Base-by-base conservation (phyloP, 2,113 vertebrate species). In the Solea senegalensis region DNA sequence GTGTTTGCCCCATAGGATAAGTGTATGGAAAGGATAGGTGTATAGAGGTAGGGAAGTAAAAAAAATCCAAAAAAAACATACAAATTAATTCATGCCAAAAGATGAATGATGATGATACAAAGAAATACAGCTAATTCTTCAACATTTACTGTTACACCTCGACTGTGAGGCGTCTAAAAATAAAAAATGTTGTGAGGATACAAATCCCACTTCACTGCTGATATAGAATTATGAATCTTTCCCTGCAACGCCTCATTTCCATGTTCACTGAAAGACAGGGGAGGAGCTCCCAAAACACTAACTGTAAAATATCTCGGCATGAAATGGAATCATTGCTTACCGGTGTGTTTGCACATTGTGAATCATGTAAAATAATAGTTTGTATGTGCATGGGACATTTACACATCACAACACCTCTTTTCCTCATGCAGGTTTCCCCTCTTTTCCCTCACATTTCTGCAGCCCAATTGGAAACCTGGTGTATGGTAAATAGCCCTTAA, bases 401-500 rank as follows among this genome's bases (percentile, higher is more conserved):
- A 70, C 45, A 8, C 16, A 8, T 3, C 53, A 40, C 27, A 14
- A 34, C 7, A 13, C 2, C 4, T n/a, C 72, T 75, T 34, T 78
- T 66, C 43, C 48, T 82, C 58, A 69, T 55, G 41, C 43, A 75
- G 69, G 50, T 76, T 83, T 69, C 65, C 41, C 59, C 53, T 44
- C 55, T 28, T 15, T 27, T 52, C 44, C 55, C 16, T 9, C 43
- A 10, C 39, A 34, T 69, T 76, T 62, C 74, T 77, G 65, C 74
- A 71, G 68, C 76, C 50, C 81, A 71, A 86, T 60, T 85, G 76
- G 84, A 86, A 82, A 67, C 58, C 80, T 77, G 74, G 72, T 75
- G 69, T 71, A 86, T 83, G 86, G 88, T 90, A 92, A 90, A 91
- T 77, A 90, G 86, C 81, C 82, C 79, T 88, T 88, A 86, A 90